phyloP scores from a whole-genome alignment of 2,797 vertebrate species.

The Ctenopoma kingsleyae region DNA sequence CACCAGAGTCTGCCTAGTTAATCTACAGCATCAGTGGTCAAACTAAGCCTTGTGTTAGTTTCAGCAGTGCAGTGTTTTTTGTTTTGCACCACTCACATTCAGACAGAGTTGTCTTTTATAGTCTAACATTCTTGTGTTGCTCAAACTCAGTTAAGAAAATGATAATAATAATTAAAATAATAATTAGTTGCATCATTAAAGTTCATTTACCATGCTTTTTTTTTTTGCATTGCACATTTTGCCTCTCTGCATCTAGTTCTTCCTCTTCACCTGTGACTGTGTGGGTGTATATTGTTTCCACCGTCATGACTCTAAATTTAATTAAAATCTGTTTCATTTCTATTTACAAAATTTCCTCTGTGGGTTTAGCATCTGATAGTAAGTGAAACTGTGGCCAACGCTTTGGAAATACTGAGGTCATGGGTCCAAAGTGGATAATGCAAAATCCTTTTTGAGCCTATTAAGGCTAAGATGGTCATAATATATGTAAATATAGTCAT shows the following conservation, averaged over 20 bases:
- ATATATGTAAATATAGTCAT: too few species aligned
- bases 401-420: slow-evolving; percentile 8
- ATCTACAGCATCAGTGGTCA: background rate
- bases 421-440: background rate
- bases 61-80: too few species aligned
- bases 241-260: background rate
- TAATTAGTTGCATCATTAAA: background rate
- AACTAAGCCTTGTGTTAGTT: background rate
- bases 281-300: slow-evolving; percentile 30
- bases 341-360: slow-evolving; percentile 5
- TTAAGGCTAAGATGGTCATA: too few species aligned
- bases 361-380: background rate
- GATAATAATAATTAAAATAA: background rate
- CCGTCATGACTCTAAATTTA: background rate
- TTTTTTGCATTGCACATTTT: background rate
- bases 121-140: too few species aligned
- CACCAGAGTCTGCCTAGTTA: too few species aligned
- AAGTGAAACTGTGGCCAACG: background rate
- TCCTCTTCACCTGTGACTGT: background rate
- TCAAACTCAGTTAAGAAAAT: too few species aligned
- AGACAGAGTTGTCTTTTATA: too few species aligned
- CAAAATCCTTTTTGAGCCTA: background rate
- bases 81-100: too few species aligned
- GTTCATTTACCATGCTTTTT: background rate
- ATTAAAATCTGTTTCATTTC: background rate